These are phyloP conservation scores for Sturmia bella DNA, from an alignment of 2,888 invertebrate genomes.

Conservation along the genomic window DNA sequence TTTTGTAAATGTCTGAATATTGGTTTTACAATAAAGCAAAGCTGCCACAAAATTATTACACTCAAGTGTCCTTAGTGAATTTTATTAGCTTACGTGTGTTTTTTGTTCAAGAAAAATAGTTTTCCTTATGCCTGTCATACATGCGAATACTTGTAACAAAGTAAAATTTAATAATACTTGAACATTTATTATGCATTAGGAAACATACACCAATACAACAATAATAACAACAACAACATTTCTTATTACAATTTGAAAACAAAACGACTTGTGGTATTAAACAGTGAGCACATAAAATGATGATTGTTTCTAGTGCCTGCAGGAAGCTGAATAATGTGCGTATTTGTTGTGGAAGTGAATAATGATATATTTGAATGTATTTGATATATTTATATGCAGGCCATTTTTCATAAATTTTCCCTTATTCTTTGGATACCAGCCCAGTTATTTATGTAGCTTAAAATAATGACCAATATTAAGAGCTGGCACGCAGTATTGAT, in stretches of 20 bases:
- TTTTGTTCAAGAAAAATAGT: background rate
- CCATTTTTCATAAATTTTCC: slow-evolving; percentile 50
- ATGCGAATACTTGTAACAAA: slow-evolving; percentile 53
- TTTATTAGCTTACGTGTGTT: slow-evolving; percentile 68
- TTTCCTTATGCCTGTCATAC: slow-evolving; percentile 9
- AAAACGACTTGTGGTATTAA: slow-evolving; percentile 61
- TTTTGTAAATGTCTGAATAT: background rate
- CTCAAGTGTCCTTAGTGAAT: slow-evolving; percentile 64
- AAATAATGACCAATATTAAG: slow-evolving; percentile 56
- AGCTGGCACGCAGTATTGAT: slow-evolving; percentile 9
- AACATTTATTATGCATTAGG: slow-evolving; percentile 64
- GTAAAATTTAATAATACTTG: slow-evolving; percentile 68
- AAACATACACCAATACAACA: slow-evolving; percentile 40
- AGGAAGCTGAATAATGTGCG: background rate
- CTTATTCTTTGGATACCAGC: slow-evolving; percentile 15
- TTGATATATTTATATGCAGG: slow-evolving; percentile 5
- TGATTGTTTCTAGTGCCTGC: slow-evolving; percentile 2
- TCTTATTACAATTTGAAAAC: slow-evolving; percentile 51
- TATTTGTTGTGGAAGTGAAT: background rate
- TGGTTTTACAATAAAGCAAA: background rate
- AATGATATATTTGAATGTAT: background rate
- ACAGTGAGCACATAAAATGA: slow-evolving; percentile 49
- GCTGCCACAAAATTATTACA: slow-evolving; percentile 66
- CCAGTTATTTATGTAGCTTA: slow-evolving; percentile 43
- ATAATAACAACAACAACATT: slow-evolving; percentile 21